Conservation (phyloP, 2,888 invertebrate species). For the Eupsilia transversa region DNA sequence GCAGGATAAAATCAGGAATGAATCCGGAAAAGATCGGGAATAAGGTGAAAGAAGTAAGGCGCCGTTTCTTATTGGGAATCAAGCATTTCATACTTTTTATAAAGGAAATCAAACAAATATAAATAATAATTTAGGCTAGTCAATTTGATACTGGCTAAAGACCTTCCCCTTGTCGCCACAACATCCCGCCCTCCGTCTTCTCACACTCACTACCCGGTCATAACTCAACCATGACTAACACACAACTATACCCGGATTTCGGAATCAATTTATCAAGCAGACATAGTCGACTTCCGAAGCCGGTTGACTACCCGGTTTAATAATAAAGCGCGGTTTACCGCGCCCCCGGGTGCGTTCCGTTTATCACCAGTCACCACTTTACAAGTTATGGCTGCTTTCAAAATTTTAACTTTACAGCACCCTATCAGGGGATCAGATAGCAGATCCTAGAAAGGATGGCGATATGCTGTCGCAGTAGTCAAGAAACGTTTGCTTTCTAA, state of each 20-base stretch:
- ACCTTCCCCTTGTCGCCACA: conserved; percentile 13
- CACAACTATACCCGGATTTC: conserved; percentile 46
- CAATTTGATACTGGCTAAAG: not conserved
- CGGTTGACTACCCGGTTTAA: conserved; percentile 55
- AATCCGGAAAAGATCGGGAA: not conserved
- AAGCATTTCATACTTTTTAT: too few species aligned
- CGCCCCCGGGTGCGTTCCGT: conserved; percentile 46
- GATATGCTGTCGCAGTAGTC: not conserved
- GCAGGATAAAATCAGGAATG: too few species aligned
- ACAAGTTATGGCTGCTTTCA: conserved; percentile 40
- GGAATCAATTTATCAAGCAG: conserved; percentile 58
- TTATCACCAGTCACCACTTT: conserved; percentile 52
- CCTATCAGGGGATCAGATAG: conserved; percentile 7
- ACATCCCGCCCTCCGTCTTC: conserved; percentile 6
- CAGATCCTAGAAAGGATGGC: conserved; percentile 7
- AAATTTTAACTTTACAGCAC: conserved; percentile 54
- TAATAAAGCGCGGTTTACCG: conserved; percentile 60
- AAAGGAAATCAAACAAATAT: too few species aligned
- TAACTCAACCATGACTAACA: conserved; percentile 38
- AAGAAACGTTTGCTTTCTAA: too few species aligned
- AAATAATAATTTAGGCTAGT: too few species aligned
- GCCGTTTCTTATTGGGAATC: too few species aligned
- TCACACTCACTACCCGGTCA: conserved; percentile 16
- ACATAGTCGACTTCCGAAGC: conserved; percentile 48
- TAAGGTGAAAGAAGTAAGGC: too few species aligned